Conservation (phyloP, 2,888 invertebrate genomes). For the Spodoptera littoralis region DNA sequence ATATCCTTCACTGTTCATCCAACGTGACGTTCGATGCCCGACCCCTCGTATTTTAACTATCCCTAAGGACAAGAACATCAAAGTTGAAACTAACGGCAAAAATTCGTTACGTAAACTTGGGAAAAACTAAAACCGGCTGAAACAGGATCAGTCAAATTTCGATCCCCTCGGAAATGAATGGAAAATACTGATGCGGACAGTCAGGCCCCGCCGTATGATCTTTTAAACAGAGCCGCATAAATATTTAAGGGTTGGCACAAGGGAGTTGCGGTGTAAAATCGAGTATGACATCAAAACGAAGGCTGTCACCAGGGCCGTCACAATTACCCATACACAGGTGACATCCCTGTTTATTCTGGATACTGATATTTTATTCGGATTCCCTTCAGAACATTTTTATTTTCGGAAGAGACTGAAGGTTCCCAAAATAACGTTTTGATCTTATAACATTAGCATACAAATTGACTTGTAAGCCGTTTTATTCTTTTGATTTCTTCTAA, state of each 20-base stretch:
- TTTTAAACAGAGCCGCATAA: constrained; percentile 14
- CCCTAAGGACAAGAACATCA: constrained; percentile 59
- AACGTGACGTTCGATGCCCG: constrained; percentile 49
- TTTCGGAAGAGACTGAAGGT: too few species aligned
- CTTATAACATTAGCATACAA: too few species aligned
- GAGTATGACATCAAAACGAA: constrained; percentile 24
- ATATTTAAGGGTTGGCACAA: constrained; percentile 19
- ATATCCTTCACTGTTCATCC: constrained; percentile 58
- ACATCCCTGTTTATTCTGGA: too few species aligned
- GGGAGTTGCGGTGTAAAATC: constrained; percentile 16
- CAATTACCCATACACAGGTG: too few species aligned
- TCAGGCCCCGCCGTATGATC: constrained; percentile 16
- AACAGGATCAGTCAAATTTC: constrained; percentile 21
- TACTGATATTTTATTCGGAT: too few species aligned
- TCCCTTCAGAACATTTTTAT: too few species aligned
- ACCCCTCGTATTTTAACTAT: constrained; percentile 60
- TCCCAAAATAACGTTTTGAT: too few species aligned
- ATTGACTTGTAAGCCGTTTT: too few species aligned
- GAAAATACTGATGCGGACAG: constrained; percentile 5
- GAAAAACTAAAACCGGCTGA: constrained; percentile 30
- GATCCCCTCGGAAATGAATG: constrained; percentile 24
- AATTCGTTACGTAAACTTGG: constrained; percentile 52
- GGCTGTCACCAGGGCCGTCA: constrained; percentile 6
- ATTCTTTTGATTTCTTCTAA: too few species aligned
- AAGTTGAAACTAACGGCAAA: constrained; percentile 55